A percentile compares a stretch with the other conserved stretches of the same genome.
phyloP scores from a whole-genome alignment of 37 sponge, comb jelly and placozoan genomes.

The Beroe ovata region DNA sequence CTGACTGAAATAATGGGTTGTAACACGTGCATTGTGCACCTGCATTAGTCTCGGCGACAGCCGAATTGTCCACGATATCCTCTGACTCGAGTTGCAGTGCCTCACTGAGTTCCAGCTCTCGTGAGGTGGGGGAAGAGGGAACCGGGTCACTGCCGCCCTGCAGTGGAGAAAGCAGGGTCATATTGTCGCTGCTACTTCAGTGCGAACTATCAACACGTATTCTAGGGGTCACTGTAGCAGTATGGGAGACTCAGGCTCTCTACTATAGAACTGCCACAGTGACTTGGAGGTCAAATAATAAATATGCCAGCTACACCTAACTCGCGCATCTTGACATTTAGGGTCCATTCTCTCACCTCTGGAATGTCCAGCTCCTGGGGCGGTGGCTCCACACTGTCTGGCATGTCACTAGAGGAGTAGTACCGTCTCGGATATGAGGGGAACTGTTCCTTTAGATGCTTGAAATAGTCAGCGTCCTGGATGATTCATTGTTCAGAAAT shows the following conservation, averaged over 20 bases:
- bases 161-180: not conserved
- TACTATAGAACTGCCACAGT: too few relatives aligned
- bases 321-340: too few relatives aligned
- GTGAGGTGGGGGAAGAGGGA: not conserved
- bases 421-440: constrained; percentile 29
- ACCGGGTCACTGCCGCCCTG: not conserved
- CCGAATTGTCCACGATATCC: not conserved
- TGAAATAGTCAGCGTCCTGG: constrained; percentile 62
- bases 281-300: too few relatives aligned
- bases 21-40: too few relatives aligned
- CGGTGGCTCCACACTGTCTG: not conserved
- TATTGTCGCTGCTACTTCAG: too few relatives aligned
- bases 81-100: constrained; percentile 34
- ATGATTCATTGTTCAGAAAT: not conserved
- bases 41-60: not conserved
- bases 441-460: constrained; percentile 56
- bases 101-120: constrained; percentile 27
- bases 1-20: too few relatives aligned
- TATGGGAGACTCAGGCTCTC: too few relatives aligned
- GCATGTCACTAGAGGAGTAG: constrained; percentile 13
- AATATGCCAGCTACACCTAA: too few relatives aligned
- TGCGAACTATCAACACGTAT: too few relatives aligned
- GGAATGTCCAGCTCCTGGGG: not conserved
- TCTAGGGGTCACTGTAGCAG: too few relatives aligned
- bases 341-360: too few relatives aligned